Base-by-base conservation (phyloP, 2,797 vertebrate genomes). In the Salmo trutta region DNA sequence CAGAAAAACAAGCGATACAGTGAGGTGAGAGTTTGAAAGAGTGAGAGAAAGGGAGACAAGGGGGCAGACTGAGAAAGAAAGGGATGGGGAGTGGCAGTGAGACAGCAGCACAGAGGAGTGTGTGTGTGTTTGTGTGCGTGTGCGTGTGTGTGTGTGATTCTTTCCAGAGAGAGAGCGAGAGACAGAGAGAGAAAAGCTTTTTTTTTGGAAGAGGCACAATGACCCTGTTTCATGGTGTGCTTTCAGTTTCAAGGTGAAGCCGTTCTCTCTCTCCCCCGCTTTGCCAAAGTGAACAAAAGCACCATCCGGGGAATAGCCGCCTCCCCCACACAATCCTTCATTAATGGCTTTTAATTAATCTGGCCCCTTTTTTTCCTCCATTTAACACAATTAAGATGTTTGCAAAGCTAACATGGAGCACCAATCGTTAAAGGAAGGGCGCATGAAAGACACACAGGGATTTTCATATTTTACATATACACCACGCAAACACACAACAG, bases 301-400 rank as follows among this genome's bases (percentile, higher is more conserved):
- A 86, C 89, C 87, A 84, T 93, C 93, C 84, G 78, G 92, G 94
- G 93, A 94, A 93, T 93, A 91, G 80, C 77, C 27, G 59, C 84
- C 77, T 80, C 81, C 81, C 88, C 84, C 87, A 82, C 90, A 86
- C 88, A 91, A 90, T 89, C 85, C 91, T 92, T 92, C 91, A 93
- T 91, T 93, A 94, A 93, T 93, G 90, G 90, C 86, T 92, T 93
- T 91, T 93, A 93, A 47, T 47, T 47, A 14, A 94, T 93, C 92
- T 84, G 67, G 85, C 87, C 87, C 86, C 27, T 71, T 68, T 86
- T 92, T 93, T 91, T 86, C 89, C 91, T 89, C 87, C 91, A 91
- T 94, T 94, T 93, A 94, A 93, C 91, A 87, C 92, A 94, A 95
- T 94, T 94, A 95, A 93, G 92, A 93, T 93, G 91, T 94, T 93